Evolutionary conservation across 2,888 invertebrate genomes (phyloP).

Genomic region (Diarsia rubi): DNA sequence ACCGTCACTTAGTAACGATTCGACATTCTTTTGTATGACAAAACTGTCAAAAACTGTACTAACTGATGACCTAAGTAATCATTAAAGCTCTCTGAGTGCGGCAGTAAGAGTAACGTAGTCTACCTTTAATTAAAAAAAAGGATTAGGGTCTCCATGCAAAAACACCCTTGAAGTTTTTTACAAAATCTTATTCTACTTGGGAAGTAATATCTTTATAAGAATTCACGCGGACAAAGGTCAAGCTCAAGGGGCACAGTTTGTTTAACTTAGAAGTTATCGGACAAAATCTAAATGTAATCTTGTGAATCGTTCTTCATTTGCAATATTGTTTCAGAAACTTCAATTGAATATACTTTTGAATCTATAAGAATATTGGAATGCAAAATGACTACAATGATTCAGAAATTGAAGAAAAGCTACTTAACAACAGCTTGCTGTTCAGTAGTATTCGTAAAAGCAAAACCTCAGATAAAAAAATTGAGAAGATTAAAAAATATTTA

Average conservation of each 20-base stretch:
- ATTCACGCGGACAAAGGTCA: neutral
- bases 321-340: slow-evolving; percentile 45
- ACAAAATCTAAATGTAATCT: neutral
- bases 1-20: too few relatives aligned
- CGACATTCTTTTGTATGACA: too few relatives aligned
- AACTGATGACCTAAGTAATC: too few relatives aligned
- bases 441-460: slow-evolving; percentile 56
- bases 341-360: neutral
- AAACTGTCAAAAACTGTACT: too few relatives aligned
- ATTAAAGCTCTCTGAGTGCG: too few relatives aligned
- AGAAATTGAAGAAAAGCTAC: slow-evolving; percentile 42
- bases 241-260: neutral
- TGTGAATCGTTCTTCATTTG: slow-evolving; percentile 9
- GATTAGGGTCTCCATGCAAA: too few relatives aligned
- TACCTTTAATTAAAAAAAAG: too few relatives aligned
- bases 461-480: slow-evolving; percentile 44
- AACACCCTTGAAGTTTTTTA: too few relatives aligned
- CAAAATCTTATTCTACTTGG: too few relatives aligned
- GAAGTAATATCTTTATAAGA: too few relatives aligned
- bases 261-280: neutral
- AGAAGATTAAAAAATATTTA: slow-evolving; percentile 55
- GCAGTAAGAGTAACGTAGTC: too few relatives aligned
- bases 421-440: slow-evolving; percentile 59
- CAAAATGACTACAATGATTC: slow-evolving; percentile 27
- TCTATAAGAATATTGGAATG: slow-evolving; percentile 21